A percentile compares a stretch with the other conserved stretches of the same genome.
Conservation (phyloP, 2,888 invertebrate species). For the Muschampia plurimacula region DNA sequence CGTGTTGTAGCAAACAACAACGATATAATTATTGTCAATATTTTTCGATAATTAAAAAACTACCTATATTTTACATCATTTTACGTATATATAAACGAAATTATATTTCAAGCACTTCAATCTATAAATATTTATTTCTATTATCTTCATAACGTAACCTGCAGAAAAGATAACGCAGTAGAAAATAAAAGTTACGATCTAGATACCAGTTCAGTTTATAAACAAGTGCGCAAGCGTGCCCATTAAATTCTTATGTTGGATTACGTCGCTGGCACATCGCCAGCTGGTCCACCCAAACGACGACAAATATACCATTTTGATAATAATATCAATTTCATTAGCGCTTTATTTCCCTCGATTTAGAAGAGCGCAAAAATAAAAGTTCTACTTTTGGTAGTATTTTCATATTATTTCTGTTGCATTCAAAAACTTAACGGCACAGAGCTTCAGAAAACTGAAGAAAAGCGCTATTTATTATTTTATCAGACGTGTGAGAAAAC, state of each 20-base stretch:
- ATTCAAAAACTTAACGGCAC: background rate
- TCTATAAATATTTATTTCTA: background rate
- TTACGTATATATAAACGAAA: too few relatives aligned
- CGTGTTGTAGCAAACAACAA: too few relatives aligned
- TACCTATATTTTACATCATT: too few relatives aligned
- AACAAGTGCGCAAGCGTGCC: slow-evolving; percentile 25
- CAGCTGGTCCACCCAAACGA: slow-evolving; percentile 19
- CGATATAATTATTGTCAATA: too few relatives aligned
- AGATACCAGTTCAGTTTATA: slow-evolving; percentile 27
- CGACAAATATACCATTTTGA: slow-evolving; percentile 32
- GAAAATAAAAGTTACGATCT: slow-evolving; percentile 15
- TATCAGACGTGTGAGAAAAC: background rate
- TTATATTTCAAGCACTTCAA: background rate
- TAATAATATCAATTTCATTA: slow-evolving; percentile 38
- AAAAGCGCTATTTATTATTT: background rate
- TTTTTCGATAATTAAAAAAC: too few relatives aligned
- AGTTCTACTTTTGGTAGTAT: slow-evolving; percentile 2
- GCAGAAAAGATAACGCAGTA: slow-evolving; percentile 1
- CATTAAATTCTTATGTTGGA: slow-evolving; percentile 28
- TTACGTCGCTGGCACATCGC: slow-evolving; percentile 35
- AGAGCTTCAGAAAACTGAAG: background rate
- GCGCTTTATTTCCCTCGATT: slow-evolving; percentile 14
- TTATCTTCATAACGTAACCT: background rate
- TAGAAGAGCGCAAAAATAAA: slow-evolving; percentile 20
- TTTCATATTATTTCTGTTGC: background rate